A percentile compares a stretch with the other conserved stretches of the same genome.
phyloP scores from a whole-genome alignment of 2,888 invertebrate species.

The Cerastis rubricosa region DNA sequence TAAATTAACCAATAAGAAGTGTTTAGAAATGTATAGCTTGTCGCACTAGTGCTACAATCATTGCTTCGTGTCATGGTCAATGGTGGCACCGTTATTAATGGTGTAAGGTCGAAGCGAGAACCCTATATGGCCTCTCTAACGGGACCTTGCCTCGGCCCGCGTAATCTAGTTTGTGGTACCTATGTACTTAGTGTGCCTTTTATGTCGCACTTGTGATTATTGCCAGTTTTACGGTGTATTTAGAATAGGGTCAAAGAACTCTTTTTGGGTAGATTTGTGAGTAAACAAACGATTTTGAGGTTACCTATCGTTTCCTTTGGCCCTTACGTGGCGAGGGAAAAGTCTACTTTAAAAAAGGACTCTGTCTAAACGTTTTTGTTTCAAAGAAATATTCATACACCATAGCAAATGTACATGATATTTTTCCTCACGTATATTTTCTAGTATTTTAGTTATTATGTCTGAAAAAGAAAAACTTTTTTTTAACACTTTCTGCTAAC shows the following conservation, averaged over 20 bases:
- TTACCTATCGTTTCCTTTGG: not conserved
- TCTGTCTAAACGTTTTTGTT: not conserved
- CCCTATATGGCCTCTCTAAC: conserved; percentile 74
- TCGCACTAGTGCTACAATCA: conserved; percentile 15
- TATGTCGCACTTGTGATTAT: conserved; percentile 37
- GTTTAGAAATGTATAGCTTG: conserved; percentile 15
- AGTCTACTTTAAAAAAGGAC: not conserved
- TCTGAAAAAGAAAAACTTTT: not conserved
- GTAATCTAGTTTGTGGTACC: conserved; percentile 64
- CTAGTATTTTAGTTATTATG: not conserved
- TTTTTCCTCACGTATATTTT: not conserved
- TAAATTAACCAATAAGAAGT: conserved; percentile 24
- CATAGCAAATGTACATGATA: not conserved
- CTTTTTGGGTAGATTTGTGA: conserved; percentile 16
- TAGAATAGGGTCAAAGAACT: conserved; percentile 17
- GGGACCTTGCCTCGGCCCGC: conserved; percentile 64
- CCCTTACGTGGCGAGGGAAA: not conserved
- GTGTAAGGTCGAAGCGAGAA: conserved; percentile 69
- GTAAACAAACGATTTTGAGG: not conserved
- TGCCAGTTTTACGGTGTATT: not conserved
- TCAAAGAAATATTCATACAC: not conserved
- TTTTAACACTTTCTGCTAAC: conserved; percentile 2
- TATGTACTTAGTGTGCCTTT: conserved; percentile 42
- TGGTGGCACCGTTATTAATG: conserved; percentile 66
- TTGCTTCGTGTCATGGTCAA: conserved; percentile 62